Percentiles rank a stretch among this genome's conserved stretches.
phyloP scores from a whole-genome alignment of 2,888 invertebrate genomes.

The Trisateles emortualis region DNA sequence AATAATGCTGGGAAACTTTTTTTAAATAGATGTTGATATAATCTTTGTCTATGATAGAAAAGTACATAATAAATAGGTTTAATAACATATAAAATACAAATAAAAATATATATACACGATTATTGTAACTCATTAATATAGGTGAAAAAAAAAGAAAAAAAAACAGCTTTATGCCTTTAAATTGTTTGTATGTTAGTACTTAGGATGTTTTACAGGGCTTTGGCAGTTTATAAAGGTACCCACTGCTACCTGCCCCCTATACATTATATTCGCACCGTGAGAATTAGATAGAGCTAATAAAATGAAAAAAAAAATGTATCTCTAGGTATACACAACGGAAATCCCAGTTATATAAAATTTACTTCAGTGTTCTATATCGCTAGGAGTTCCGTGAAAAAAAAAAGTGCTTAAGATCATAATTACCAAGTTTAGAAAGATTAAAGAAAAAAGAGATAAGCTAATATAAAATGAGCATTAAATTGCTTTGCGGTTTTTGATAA shows the following conservation, averaged over 20 bases:
- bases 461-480: slow-evolving; percentile 59
- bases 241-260: slow-evolving; percentile 66
- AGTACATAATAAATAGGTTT: slow-evolving; percentile 84
- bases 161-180: slow-evolving; percentile 83
- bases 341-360: slow-evolving; percentile 53
- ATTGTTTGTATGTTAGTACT: slow-evolving; percentile 82
- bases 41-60: slow-evolving; percentile 84
- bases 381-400: slow-evolving; percentile 63
- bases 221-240: slow-evolving; percentile 71
- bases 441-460: slow-evolving; percentile 58
- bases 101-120: slow-evolving; percentile 87
- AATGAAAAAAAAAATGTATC: slow-evolving; percentile 65
- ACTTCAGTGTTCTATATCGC: slow-evolving; percentile 30
- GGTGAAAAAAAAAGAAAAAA: slow-evolving; percentile 77
- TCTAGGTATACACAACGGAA: slow-evolving; percentile 62
- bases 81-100: slow-evolving; percentile 82
- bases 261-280: slow-evolving; percentile 79
- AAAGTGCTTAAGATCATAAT: slow-evolving; percentile 75
- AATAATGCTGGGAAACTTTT: slow-evolving; percentile 53
- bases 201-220: slow-evolving; percentile 73
- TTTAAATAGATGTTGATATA: slow-evolving; percentile 81
- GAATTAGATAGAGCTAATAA: slow-evolving; percentile 79
- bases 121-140: slow-evolving; percentile 82
- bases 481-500: slow-evolving; percentile 73
- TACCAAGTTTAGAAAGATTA: slow-evolving; percentile 68